Evolutionary conservation across 2,113 vertebrate genomes (phyloP), one percentile per base, ranked within the genome.

Genomic region (Alexandromys fortis): DNA sequence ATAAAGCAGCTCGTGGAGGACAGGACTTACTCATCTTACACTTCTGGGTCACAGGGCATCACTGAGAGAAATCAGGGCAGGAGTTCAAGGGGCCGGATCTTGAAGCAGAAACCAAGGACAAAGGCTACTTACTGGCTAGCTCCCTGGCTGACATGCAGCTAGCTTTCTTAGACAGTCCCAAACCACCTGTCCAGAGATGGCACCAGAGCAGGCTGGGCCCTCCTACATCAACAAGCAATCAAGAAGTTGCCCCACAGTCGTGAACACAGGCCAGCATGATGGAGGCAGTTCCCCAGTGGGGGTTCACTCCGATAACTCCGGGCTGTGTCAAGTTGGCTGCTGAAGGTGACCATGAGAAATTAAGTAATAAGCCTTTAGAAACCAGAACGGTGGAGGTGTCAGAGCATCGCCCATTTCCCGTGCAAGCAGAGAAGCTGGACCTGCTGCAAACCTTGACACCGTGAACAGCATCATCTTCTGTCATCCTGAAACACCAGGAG

Each of bases 311-410:
- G 49, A 81, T n/a, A 58, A n/a, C 58, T 22, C 52, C n/a, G 21
- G 33, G 78, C 78, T 58, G 33, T 22, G 33, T 81, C 52, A 81
- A 55, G 78, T n/a, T 55, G 78, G 78, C 33, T 24, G 78, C 33
- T 81, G 33, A 21, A n/a, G 5, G 49, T 58, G n/a, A 81, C 49
- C 19, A 24, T 35, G 19, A 81, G 24, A 89, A 79, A 35, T 55
- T 55, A 67, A 61, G 24, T 33, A 65, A 12, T 45, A 61, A 55
- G 38, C 30, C 33, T 76, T 49, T 14, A 1, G 86, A 89, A 24
- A 55, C 26, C n/a, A 0, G 89, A 35, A 49, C 19, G 8, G 52
- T 2, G 0, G 0, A 88, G 35, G 33, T 21, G 14, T 52, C 2
- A 1, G 55, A 28, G 47, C 22, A 58, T 33, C n/a, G 63, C 47